A percentile compares a stretch with the other conserved stretches of the same genome.
These are phyloP conservation scores for Catostomus latipinnis DNA, from an alignment of 2,797 vertebrate species.

Conservation along the genomic window DNA sequence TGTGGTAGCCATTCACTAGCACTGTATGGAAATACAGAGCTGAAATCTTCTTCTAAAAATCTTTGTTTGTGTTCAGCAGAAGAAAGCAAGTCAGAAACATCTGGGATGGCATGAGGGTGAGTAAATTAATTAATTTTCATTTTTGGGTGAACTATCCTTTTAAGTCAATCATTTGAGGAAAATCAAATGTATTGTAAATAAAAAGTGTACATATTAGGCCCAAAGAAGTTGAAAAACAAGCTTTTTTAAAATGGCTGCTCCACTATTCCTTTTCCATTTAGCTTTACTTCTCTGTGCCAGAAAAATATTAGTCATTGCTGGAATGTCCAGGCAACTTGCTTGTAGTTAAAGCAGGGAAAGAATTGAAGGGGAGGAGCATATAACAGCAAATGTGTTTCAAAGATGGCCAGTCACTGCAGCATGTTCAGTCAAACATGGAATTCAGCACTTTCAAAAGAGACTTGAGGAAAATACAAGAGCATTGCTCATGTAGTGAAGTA, in stretches of 20 bases:
- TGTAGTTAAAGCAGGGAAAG: constrained; percentile 51
- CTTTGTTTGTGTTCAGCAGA: too few relatives aligned
- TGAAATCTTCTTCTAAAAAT: too few relatives aligned
- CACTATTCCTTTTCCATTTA: constrained; percentile 58
- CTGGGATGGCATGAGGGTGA: too few relatives aligned
- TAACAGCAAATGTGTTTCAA: constrained; percentile 76
- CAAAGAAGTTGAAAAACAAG: constrained; percentile 39
- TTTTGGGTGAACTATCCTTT: too few relatives aligned
- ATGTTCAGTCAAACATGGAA: constrained; percentile 50
- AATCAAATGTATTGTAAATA: not conserved
- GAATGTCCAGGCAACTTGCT: constrained; percentile 66
- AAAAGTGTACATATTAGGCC: not conserved
- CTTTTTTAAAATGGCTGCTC: constrained; percentile 58
- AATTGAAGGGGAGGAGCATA: constrained; percentile 64
- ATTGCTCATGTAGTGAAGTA: not conserved
- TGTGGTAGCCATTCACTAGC: too few relatives aligned
- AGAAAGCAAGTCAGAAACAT: too few relatives aligned
- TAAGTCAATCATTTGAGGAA: not conserved
- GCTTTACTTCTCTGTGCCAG: constrained; percentile 55
- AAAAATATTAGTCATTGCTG: constrained; percentile 68
- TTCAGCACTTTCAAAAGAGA: constrained; percentile 11
- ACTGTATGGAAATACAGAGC: too few relatives aligned
- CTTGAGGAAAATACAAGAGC: not conserved
- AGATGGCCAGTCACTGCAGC: constrained; percentile 73
- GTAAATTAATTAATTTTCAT: too few relatives aligned